Conservation (phyloP, 2,888 invertebrate genomes). For the Chrysomela aeneicollis region DNA sequence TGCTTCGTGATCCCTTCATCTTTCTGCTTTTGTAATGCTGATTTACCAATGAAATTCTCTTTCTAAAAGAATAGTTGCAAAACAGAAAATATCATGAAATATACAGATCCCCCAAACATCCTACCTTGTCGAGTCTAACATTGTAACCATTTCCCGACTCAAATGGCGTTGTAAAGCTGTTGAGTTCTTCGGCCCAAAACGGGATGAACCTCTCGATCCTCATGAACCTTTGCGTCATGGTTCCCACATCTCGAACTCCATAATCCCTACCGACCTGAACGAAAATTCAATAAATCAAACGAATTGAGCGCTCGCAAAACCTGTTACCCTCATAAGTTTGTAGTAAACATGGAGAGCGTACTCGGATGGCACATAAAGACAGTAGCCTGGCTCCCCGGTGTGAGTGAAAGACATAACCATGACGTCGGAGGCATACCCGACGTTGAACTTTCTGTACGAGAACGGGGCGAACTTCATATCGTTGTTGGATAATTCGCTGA, state of each 20-base stretch:
- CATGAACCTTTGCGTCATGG: slow-evolving; percentile 71
- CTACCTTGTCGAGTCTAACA: slow-evolving; percentile 65
- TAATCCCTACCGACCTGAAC: slow-evolving; percentile 71
- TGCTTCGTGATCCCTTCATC: slow-evolving; percentile 68
- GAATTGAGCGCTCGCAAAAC: slow-evolving; percentile 3
- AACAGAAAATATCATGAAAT: no score
- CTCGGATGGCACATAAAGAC: slow-evolving; percentile 75
- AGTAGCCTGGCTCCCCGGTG: slow-evolving; percentile 76
- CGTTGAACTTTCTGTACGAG: slow-evolving; percentile 72
- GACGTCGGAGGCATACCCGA: slow-evolving; percentile 74
- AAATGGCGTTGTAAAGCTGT: slow-evolving; percentile 68
- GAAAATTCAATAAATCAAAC: slow-evolving; percentile 24
- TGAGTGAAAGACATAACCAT: slow-evolving; percentile 77
- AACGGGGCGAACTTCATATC: slow-evolving; percentile 70
- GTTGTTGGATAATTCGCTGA: slow-evolving; percentile 71
- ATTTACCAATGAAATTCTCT: slow-evolving; percentile 72
- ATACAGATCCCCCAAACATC: slow-evolving; percentile 36
- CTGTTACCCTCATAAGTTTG: slow-evolving; percentile 66
- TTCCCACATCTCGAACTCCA: slow-evolving; percentile 73
- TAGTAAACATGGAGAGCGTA: slow-evolving; percentile 79
- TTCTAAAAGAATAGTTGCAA: slow-evolving; percentile 54
- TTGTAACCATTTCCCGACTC: slow-evolving; percentile 71
- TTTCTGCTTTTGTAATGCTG: slow-evolving; percentile 69
- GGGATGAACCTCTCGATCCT: slow-evolving; percentile 76
- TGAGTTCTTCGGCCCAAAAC: slow-evolving; percentile 76